These are phyloP conservation scores for Busseola fusca DNA, from an alignment of 2,888 invertebrate genomes.

Conservation along the genomic window DNA sequence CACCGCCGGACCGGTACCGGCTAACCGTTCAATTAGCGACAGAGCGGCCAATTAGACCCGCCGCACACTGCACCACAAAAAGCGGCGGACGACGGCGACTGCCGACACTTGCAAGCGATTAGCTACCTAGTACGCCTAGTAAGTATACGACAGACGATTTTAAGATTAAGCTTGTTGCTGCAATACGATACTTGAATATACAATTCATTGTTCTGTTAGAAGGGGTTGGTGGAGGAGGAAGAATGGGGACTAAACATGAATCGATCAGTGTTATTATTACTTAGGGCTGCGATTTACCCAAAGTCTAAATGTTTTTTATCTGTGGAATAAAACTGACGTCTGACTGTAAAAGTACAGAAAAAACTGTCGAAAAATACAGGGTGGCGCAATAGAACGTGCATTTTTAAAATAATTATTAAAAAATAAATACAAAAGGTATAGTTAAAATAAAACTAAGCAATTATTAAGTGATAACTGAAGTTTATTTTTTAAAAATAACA, in stretches of 20 bases:
- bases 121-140: slow-evolving; percentile 44
- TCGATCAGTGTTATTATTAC: neutral
- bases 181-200: slow-evolving; percentile 13
- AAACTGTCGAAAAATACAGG: no score
- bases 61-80: slow-evolving; percentile 76
- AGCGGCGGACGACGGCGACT: slow-evolving; percentile 55
- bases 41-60: slow-evolving; percentile 77
- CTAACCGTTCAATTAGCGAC: slow-evolving; percentile 83
- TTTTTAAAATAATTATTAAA: no score
- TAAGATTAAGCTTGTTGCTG: slow-evolving; percentile 28
- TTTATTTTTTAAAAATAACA: no score
- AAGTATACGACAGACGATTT: slow-evolving; percentile 39
- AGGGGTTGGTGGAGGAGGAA: neutral
- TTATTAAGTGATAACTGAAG: no score
- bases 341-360: neutral
- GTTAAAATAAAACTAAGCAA: no score
- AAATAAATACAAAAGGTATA: no score
- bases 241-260: neutral
- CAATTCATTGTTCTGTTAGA: slow-evolving; percentile 1
- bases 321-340: neutral
- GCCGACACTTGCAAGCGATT: slow-evolving; percentile 55
- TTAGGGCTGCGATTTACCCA: neutral
- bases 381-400: no score
- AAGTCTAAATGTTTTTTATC: neutral
- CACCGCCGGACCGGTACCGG: slow-evolving; percentile 74